Evolutionary conservation across 2,113 vertebrate species (phyloP), one percentile per base, ranked within the genome.

Genomic region (Stegastes partitus): DNA sequence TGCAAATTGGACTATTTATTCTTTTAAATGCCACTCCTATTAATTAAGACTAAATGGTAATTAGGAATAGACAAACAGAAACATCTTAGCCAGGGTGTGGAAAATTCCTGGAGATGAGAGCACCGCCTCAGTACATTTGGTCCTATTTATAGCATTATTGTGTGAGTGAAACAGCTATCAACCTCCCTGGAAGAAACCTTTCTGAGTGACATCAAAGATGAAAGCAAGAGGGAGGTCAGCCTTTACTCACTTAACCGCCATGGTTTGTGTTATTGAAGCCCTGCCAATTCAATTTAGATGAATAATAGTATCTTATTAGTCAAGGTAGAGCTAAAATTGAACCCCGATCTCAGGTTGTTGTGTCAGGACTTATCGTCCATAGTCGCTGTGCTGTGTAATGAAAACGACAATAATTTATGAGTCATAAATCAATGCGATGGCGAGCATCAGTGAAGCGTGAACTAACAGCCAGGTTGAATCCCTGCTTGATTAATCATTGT

Each of bases 371-470:
- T 70, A 57, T 71, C 28, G 42, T 45, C 77, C 62, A 61, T 56
- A 71, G 80, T 74, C 23, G 28, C 71, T 69, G 25, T 55, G 83
- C 82, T 59, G 75, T 56, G 79, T 69, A 83, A 89, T 82, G 87
- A 92, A 88, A 90, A 86, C 26, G 45, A 86, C 85, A 87, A 86
- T 86, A 82, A 88, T 80, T 85, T 78, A 81, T 81, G 84, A 88
- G 84, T 87, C 82, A 88, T 75, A 75, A 87, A 84, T 91, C 89
- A 79, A 77, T 84, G 66, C 6, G 34, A 80, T 71, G 69, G 74
- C 58, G 61, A 76, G 81, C 80, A 22, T 73, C 77, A 73, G 5
- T 81, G 90, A 87, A 89, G 81, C 76, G 26, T 86, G 82, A 86
- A 87, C 77, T 25, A 72, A 37, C 76, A 74, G 82, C 70, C 67